Evolutionary conservation across 2,113 vertebrate species (phyloP).

Genomic region (Aldabrachelys gigantea): DNA sequence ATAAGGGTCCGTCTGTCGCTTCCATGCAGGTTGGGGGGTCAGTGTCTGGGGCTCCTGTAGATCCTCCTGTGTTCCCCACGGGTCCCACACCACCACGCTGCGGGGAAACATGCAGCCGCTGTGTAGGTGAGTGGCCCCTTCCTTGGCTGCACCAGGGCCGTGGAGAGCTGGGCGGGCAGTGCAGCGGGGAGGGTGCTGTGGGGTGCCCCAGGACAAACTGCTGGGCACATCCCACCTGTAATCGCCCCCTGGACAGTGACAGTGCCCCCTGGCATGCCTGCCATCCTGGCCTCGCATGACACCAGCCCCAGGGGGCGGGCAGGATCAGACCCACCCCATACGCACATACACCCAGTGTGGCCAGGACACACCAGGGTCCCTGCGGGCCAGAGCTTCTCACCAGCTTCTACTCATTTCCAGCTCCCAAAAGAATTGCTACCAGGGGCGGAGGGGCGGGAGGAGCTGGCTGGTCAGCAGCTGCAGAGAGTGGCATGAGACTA

Average conservation of each 20-base stretch:
- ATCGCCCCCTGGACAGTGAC: neutral
- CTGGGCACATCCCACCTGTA: too few species aligned
- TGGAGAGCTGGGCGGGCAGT: neutral
- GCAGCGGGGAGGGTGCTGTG: neutral
- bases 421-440: neutral
- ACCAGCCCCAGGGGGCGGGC: too few species aligned
- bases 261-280: too few species aligned
- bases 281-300: too few species aligned
- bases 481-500: too few species aligned
- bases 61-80: too few species aligned
- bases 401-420: neutral
- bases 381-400: too few species aligned
- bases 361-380: neutral
- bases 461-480: neutral
- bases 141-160: neutral
- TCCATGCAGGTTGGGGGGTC: neutral
- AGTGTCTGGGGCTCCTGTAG: too few species aligned
- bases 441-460: too few species aligned
- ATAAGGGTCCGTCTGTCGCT: neutral
- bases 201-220: neutral
- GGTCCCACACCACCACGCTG: neutral
- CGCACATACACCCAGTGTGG: too few species aligned
- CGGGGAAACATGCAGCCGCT: neutral
- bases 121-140: neutral
- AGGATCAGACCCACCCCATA: neutral